These are phyloP conservation scores for Pollimyrus isidori DNA, from an alignment of 2,113 vertebrate genomes.

Conservation along the genomic window DNA sequence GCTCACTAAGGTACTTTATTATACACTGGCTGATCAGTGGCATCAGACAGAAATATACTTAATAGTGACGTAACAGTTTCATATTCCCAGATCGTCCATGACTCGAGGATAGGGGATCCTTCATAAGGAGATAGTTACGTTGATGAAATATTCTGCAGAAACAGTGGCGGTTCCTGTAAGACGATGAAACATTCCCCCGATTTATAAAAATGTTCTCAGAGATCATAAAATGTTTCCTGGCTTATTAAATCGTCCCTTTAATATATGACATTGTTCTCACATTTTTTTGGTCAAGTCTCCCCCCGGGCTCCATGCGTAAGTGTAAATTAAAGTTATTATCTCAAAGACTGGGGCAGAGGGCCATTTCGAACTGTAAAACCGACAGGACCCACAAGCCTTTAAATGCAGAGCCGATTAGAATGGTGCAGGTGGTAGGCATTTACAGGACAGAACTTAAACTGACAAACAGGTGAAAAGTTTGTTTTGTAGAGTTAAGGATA, in stretches of 20 bases:
- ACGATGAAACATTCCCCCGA: background rate
- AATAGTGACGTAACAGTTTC: background rate
- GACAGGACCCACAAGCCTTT: background rate
- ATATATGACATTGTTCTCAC: slow-evolving; percentile 8
- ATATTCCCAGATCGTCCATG: background rate
- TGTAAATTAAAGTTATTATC: background rate
- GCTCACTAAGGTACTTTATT: background rate
- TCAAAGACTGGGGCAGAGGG: background rate
- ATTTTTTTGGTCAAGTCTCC: background rate
- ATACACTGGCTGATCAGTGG: background rate
- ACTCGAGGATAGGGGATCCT: slow-evolving; percentile 26
- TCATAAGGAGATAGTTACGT: slow-evolving; percentile 3
- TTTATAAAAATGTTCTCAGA: slow-evolving; percentile 10
- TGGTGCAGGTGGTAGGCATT: background rate
- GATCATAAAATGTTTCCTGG: background rate
- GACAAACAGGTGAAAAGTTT: background rate
- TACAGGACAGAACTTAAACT: background rate
- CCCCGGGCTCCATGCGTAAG: background rate
- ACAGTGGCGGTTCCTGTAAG: background rate
- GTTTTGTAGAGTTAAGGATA: background rate
- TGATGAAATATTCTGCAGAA: background rate
- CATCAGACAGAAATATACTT: background rate
- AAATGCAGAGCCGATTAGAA: background rate
- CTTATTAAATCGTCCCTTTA: background rate
- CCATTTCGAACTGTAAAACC: background rate